These are phyloP conservation scores for Cladorhizidae sp. DNA, from an alignment of 37 sponge, comb jelly and placozoan species.

Conservation along the genomic window DNA sequence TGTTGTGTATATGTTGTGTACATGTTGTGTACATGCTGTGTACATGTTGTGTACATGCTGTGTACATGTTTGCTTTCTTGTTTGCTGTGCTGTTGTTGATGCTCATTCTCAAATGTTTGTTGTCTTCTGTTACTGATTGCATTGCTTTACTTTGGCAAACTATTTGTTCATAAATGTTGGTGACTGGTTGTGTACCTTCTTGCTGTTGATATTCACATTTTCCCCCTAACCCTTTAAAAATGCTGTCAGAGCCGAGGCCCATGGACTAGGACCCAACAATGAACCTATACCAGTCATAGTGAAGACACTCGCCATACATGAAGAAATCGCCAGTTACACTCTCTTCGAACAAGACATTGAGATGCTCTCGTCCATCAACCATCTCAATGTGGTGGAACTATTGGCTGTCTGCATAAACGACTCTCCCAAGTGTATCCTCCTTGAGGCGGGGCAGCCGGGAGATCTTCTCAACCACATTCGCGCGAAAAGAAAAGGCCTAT, in stretches of 20 bases:
- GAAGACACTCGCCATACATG: conserved; percentile 45
- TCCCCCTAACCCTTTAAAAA: background rate
- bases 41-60: too few relatives aligned
- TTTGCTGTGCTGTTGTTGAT: too few relatives aligned
- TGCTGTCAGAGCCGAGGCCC: conserved; percentile 48
- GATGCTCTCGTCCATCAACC: conserved; percentile 45
- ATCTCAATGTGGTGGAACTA: conserved; percentile 66
- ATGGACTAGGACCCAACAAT: background rate
- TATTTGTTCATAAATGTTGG: background rate
- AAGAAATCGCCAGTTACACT: background rate
- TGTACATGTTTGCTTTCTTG: too few relatives aligned
- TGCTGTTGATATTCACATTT: background rate
- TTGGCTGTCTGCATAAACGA: conserved; percentile 63
- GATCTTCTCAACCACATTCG: conserved; percentile 58
- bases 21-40: too few relatives aligned
- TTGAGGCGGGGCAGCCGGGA: conserved; percentile 58
- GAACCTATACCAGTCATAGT: conserved; percentile 49
- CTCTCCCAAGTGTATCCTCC: conserved; percentile 56
- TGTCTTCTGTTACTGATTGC: too few relatives aligned
- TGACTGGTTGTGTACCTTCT: background rate
- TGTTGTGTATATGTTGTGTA: too few relatives aligned
- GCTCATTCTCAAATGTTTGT: too few relatives aligned
- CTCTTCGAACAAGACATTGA: conserved; percentile 48
- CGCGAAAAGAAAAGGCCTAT: background rate
- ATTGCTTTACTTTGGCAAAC: background rate